Evolutionary conservation across 2,888 invertebrate genomes (phyloP), one percentile per base, ranked within the genome.

Genomic region (Hirtodrosophila trivittata): DNA sequence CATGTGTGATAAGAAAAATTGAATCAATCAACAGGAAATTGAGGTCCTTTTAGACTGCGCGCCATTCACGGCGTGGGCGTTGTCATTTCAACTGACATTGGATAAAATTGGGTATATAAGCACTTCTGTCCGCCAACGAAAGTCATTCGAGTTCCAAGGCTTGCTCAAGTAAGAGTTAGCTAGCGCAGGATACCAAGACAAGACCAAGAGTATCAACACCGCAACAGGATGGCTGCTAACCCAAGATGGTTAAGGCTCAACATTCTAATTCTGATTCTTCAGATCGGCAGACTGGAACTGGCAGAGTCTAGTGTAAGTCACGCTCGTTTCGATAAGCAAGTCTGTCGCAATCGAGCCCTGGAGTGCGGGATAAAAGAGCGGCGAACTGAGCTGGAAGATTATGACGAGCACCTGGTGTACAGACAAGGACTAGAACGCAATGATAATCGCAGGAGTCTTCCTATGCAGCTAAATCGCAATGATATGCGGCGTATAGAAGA

Each of bases 1-100:
- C 87, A 87, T 83, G 70, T 83, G 86, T 86, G 82, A 83, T 83
- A 83, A 83, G 87, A 58, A 51, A 67, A 83, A 83, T 83, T 75
- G 63, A 83, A 83, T 83, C 87, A 83, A 82, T 87, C 86, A 87
- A 46, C 25, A 32, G 58, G 10, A 85, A 77, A 80, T 78, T 75
- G 63, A 49, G 43, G 30, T 45, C 57, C 56, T 26, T 47, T 13
- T 46, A 30, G 26, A 58, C 43, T 45, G 46, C 66, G 65, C 50
- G 35, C 38, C 30, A 38, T 16, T 14, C 41, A 21, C 4, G 26
- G 46, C 42, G 71, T 66, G 62, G 76, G 59, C 46, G 63, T 47
- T 18, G n/a, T 28, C 9, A 10, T 4, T 54, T 1, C 21, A 28
- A 30, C 7, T 25, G n/a, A 33, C 33, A 18, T n/a, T 5, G 1